These are phyloP conservation scores for Pachypsylla venusta DNA, from an alignment of 1,140 invertebrate genomes.

Conservation along the genomic window DNA sequence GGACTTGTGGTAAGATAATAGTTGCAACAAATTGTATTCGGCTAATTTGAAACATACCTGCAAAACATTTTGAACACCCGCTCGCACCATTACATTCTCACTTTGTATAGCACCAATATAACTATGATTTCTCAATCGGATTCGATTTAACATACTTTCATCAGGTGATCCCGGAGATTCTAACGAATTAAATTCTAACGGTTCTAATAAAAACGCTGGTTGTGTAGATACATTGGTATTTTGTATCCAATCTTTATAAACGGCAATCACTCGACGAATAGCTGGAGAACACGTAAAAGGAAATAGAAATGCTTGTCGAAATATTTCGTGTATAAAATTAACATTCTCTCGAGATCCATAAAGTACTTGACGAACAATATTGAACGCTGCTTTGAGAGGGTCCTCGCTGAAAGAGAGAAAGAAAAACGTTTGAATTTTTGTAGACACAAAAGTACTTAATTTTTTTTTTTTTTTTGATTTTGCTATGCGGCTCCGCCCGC, in stretches of 20 bases:
- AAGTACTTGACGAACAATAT: constrained; percentile 67
- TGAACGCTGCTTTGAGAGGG: constrained; percentile 31
- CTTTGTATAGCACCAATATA: constrained; percentile 64
- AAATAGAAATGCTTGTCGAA: constrained; percentile 81
- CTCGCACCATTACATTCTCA: constrained; percentile 60
- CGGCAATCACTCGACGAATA: constrained; percentile 72
- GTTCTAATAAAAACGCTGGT: constrained; percentile 76
- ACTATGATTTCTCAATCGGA: constrained; percentile 52
- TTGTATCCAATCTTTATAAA: constrained; percentile 96
- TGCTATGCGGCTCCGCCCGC: no score
- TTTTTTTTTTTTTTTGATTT: no score
- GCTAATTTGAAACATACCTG: constrained; percentile 17
- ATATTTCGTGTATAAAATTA: constrained; percentile 87
- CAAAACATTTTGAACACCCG: constrained; percentile 43
- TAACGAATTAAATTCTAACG: constrained; percentile 36
- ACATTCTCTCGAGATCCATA: constrained; percentile 81
- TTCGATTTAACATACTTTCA: neutral
- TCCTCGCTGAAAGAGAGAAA: constrained; percentile 28
- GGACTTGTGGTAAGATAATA: no score
- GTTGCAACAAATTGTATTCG: constrained; percentile 11
- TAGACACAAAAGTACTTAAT: no score
- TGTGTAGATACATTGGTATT: constrained; percentile 58
- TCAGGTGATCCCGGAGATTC: neutral
- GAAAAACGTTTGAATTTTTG: constrained; percentile 12
- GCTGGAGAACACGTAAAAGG: constrained; percentile 76